Base-by-base conservation (phyloP, 2,888 invertebrate genomes). In the Pollenia griseotomentosa region DNA sequence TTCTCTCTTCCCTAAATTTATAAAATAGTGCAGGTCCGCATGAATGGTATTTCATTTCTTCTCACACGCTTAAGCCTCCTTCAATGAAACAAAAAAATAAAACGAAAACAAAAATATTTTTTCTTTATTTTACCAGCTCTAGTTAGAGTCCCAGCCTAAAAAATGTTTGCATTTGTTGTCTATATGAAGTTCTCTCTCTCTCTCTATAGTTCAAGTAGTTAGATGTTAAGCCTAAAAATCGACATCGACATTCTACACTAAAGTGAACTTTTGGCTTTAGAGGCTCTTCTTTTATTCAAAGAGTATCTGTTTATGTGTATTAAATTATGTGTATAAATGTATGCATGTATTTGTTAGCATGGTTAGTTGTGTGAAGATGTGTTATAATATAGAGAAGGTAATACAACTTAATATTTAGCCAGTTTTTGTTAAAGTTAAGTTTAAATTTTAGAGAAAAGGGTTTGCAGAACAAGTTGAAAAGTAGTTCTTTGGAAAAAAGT, bases 91-190 rank as follows among this genome's bases (percentile, higher is more conserved):
- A 19, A 74, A 70, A 33, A 63, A 12, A 44, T 14, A 44, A 55
- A 53, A 2, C n/a, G n/a, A 23, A 70, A 68, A 66, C n/a, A 68
- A 51, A 68, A 51, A 68, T 48, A 40, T 19, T 40, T 81, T 48
- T 80, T 78, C 19, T 19, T 33, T 65, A 44, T 73, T 73, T 10
- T 19, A 57, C 12, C 46, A 46, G 63, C 46, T 78, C 53, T 68
- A 53, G 42, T 44, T 66, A 59, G 70, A 70, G 75, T 68, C 51
- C 55, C 63, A 59, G 75, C 40, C 75, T 75, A 70, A 74, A 83
- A 86, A 87, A 87, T 87, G 83, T 87, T 87, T 87, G 86, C 83
- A 87, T 87, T 87, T 87, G 83, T 87, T 87, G 77, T 82, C 79
- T 82, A 55, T 70, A 71, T 44, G 48, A 53, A 68, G 55, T 55